Conservation (phyloP, 2,888 invertebrate genomes). For the Ochlodes sylvanus region DNA sequence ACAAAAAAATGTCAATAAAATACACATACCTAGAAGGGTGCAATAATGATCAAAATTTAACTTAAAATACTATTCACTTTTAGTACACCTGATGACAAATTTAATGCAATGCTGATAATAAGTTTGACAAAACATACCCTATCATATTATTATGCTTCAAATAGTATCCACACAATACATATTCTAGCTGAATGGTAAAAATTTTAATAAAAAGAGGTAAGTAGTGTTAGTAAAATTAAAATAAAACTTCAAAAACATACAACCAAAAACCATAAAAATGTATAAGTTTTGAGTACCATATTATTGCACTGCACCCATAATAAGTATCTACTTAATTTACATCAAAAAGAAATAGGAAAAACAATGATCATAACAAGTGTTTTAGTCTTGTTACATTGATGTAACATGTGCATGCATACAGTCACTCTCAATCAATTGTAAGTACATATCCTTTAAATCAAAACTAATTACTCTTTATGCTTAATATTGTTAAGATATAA, state of each 20-base stretch:
- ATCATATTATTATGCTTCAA: slow-evolving; percentile 50
- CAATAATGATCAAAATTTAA: slow-evolving; percentile 62
- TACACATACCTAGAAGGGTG: slow-evolving; percentile 63
- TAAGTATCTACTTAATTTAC: slow-evolving; percentile 48
- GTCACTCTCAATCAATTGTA: slow-evolving; percentile 53
- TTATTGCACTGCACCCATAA: slow-evolving; percentile 73
- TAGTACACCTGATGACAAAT: slow-evolving; percentile 61
- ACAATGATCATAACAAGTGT: slow-evolving; percentile 39
- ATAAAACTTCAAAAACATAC: slow-evolving; percentile 42
- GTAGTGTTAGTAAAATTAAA: slow-evolving; percentile 46
- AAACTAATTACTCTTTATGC: slow-evolving; percentile 46
- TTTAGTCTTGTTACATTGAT: slow-evolving; percentile 23
- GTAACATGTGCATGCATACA: slow-evolving; percentile 50
- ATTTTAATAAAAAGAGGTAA: slow-evolving; percentile 47
- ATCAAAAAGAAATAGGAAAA: slow-evolving; percentile 57
- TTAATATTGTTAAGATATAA: slow-evolving; percentile 50
- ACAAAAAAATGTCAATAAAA: slow-evolving; percentile 66
- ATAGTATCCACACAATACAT: slow-evolving; percentile 49
- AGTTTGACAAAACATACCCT: slow-evolving; percentile 56
- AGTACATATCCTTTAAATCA: slow-evolving; percentile 53
- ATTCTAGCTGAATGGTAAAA: slow-evolving; percentile 65
- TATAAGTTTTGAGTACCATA: slow-evolving; percentile 34
- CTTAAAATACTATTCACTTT: slow-evolving; percentile 62
- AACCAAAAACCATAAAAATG: slow-evolving; percentile 40
- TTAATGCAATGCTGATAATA: slow-evolving; percentile 56